These are phyloP conservation scores for Forbesichthys papilliferus DNA, from an alignment of 2,113 vertebrate genomes.

Conservation along the genomic window DNA sequence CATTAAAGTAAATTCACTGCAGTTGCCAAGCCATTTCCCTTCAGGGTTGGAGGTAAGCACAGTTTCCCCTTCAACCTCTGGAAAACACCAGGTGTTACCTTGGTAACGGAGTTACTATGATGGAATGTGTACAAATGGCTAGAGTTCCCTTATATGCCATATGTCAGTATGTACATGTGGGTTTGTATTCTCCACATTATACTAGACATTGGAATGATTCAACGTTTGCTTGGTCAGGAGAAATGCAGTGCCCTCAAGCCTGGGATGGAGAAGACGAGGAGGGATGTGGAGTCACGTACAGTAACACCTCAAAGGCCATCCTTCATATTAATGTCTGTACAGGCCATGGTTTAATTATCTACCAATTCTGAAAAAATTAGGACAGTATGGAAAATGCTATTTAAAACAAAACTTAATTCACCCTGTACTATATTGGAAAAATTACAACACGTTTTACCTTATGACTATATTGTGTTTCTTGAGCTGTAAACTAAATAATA, in stretches of 20 bases:
- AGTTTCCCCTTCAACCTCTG: not conserved
- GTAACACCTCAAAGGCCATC: slow-evolving; percentile 33
- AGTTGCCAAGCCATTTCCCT: slow-evolving; percentile 36
- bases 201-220: slow-evolving; percentile 71
- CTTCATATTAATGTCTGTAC: slow-evolving; percentile 41
- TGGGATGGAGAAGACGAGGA: slow-evolving; percentile 21
- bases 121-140: slow-evolving; percentile 61
- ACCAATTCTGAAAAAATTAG: no score
- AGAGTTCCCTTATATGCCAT: slow-evolving; percentile 30
- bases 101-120: slow-evolving; percentile 28
- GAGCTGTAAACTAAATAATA: no score
- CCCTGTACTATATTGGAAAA: no score
- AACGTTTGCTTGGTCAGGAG: slow-evolving; percentile 59
- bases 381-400: no score
- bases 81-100: slow-evolving; percentile 25
- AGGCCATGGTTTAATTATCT: slow-evolving; percentile 36
- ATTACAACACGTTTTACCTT: no score
- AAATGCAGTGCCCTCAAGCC: slow-evolving; percentile 46
- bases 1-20: slow-evolving; percentile 28
- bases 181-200: slow-evolving; percentile 69
- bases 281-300: slow-evolving; percentile 12
- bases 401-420: no score
- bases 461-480: no score
- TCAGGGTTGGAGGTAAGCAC: slow-evolving; percentile 28
- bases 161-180: slow-evolving; percentile 50